A percentile compares a stretch with the other conserved stretches of the same genome.
phyloP scores from a whole-genome alignment of 2,888 invertebrate genomes.

The Drosophila pseudotalamancana region DNA sequence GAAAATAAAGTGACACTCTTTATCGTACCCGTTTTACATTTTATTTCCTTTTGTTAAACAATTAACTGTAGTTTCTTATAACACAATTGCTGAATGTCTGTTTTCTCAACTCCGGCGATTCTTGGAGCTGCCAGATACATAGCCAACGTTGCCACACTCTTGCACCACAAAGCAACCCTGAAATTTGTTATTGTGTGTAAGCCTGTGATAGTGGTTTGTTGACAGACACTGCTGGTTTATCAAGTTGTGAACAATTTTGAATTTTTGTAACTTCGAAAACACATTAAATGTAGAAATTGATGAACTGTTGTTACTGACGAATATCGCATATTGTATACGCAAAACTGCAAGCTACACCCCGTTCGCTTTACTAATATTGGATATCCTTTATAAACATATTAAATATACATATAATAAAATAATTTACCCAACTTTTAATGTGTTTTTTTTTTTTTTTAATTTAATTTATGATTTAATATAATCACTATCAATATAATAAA shows the following conservation, averaged over 20 bases:
- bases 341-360: too few relatives aligned
- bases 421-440: conserved; percentile 24
- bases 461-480: conserved; percentile 13
- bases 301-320: neutral
- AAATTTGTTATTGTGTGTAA: conserved; percentile 22
- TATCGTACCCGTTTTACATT: neutral
- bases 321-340: neutral
- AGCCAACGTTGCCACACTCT: conserved; percentile 14
- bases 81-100: conserved; percentile 11
- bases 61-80: neutral
- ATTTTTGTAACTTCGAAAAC: neutral
- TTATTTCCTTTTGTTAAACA: neutral
- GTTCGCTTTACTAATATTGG: conserved; percentile 21
- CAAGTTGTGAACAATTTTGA: neutral
- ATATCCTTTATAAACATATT: conserved; percentile 2
- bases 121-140: conserved; percentile 31
- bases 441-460: conserved; percentile 33
- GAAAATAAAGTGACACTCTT: neutral
- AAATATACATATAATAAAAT: conserved; percentile 26
- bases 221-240: conserved; percentile 2
- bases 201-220: conserved; percentile 19
- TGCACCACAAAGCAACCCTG: conserved; percentile 37
- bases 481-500: neutral
- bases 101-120: conserved; percentile 57
- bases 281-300: neutral